These are phyloP conservation scores for Agriotes lineatus DNA, from an alignment of 2,888 invertebrate species.

Conservation along the genomic window DNA sequence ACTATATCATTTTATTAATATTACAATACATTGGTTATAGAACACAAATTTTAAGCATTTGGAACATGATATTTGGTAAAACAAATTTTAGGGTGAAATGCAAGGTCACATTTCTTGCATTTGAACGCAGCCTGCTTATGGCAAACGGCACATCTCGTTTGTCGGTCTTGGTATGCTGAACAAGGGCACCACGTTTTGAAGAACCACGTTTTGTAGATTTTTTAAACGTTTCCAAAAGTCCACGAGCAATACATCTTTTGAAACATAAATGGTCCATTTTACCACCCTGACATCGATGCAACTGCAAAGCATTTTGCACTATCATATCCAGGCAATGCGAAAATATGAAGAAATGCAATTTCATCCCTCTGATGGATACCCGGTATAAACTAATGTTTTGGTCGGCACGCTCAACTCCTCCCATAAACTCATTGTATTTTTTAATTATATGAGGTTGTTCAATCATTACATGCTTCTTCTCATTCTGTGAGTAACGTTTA, in stretches of 20 bases:
- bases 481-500: background rate
- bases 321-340: background rate
- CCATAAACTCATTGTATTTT: constrained; percentile 47
- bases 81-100: too few relatives aligned
- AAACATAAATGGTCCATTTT: background rate
- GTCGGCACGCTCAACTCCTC: constrained; percentile 44
- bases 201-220: too few relatives aligned
- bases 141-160: too few relatives aligned
- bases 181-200: too few relatives aligned
- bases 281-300: background rate
- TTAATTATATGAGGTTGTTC: constrained; percentile 48
- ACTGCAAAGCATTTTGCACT: constrained; percentile 10
- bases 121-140: too few relatives aligned
- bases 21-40: too few relatives aligned
- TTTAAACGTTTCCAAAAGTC: too few relatives aligned
- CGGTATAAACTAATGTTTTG: constrained; percentile 50
- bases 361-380: constrained; percentile 50
- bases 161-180: background rate
- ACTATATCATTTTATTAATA: too few relatives aligned
- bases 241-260: too few relatives aligned
- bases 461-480: constrained; percentile 44
- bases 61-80: too few relatives aligned
- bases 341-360: constrained; percentile 44
- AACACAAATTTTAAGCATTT: too few relatives aligned
- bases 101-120: too few relatives aligned